These are phyloP conservation scores for Donacobius atricapilla DNA, from an alignment of 2,113 vertebrate species.

Conservation along the genomic window DNA sequence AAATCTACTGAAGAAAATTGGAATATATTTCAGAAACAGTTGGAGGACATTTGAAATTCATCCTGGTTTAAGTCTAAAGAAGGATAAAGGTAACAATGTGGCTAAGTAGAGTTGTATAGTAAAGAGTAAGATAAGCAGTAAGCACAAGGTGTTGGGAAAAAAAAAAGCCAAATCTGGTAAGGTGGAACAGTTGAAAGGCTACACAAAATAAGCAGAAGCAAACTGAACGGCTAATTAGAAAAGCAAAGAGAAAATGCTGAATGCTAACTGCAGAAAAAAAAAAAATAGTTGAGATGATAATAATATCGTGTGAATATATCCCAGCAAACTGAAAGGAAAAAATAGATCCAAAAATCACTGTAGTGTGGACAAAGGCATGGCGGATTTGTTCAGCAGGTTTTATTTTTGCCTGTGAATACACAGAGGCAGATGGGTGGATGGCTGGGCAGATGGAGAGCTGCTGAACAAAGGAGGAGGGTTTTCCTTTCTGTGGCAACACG, in stretches of 20 bases:
- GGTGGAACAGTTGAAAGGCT: slow-evolving; percentile 14
- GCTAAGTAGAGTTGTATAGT: slow-evolving; percentile 52
- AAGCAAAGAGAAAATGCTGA: background rate
- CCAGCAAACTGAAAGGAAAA: background rate
- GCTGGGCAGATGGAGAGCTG: slow-evolving; percentile 31
- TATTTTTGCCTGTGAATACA: background rate
- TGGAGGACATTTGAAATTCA: slow-evolving; percentile 62
- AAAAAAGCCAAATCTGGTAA: background rate
- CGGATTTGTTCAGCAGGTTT: background rate
- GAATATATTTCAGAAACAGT: slow-evolving; percentile 65
- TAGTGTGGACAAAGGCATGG: background rate
- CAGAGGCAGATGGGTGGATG: slow-evolving; percentile 7
- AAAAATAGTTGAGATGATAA: background rate
- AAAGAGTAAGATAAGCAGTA: slow-evolving; percentile 58
- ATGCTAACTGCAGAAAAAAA: background rate
- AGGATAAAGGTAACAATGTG: slow-evolving; percentile 64
- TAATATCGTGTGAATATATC: background rate
- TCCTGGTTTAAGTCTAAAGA: slow-evolving; percentile 64
- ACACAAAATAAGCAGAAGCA: background rate
- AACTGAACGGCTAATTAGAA: slow-evolving; percentile 42
- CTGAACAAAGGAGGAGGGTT: background rate
- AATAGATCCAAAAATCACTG: background rate
- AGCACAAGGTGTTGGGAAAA: slow-evolving; percentile 47
- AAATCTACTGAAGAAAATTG: slow-evolving; percentile 61
- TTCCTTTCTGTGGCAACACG: background rate